These are phyloP conservation scores for Coenonympha glycerion DNA, from an alignment of 2,888 invertebrate species.

Conservation along the genomic window DNA sequence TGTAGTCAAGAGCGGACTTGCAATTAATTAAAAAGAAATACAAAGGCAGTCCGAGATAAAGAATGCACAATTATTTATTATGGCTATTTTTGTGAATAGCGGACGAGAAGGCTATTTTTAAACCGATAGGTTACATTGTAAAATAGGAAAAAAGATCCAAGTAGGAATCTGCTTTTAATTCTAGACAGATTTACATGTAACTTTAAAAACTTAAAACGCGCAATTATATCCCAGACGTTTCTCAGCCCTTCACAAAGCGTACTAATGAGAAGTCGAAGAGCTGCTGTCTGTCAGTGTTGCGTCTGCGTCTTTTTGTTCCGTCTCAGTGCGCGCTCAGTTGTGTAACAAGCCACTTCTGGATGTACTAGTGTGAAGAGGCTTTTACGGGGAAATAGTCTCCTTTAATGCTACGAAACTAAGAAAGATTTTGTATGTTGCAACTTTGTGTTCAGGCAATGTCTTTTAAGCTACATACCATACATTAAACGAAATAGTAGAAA, in stretches of 20 bases:
- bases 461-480: too few species aligned
- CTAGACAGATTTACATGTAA: background rate
- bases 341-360: background rate
- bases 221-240: background rate
- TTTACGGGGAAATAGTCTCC: background rate
- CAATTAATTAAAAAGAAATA: too few species aligned
- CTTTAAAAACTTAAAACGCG: background rate
- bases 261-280: conserved; percentile 21
- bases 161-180: background rate
- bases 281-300: conserved; percentile 17
- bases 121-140: background rate
- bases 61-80: too few species aligned
- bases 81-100: too few species aligned
- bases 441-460: too few species aligned
- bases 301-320: conserved; percentile 7
- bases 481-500: too few species aligned
- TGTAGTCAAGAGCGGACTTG: too few species aligned
- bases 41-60: too few species aligned
- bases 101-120: too few species aligned
- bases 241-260: conserved; percentile 4
- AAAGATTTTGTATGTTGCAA: background rate
- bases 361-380: background rate
- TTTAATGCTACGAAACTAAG: background rate
- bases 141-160: background rate
- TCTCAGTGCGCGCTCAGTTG: background rate